Percentiles rank a stretch among this genome's conserved stretches.
These are phyloP conservation scores for Encarsia formosa DNA, from an alignment of 2,888 invertebrate genomes.

Conservation along the genomic window DNA sequence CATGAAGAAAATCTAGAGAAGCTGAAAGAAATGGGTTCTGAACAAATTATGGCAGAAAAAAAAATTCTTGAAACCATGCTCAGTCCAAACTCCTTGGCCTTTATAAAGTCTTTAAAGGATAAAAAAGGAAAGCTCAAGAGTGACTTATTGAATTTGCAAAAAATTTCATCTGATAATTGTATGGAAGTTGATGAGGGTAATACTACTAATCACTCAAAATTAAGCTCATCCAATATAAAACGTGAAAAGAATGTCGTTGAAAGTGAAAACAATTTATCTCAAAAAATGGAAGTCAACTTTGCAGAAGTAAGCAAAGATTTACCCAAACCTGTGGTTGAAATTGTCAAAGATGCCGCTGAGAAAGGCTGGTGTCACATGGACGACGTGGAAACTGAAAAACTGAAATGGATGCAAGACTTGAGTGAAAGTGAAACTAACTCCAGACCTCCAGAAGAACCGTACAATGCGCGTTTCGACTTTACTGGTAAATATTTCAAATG, in stretches of 20 bases:
- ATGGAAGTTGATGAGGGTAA: slow-evolving; percentile 19
- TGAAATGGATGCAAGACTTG: slow-evolving; percentile 83
- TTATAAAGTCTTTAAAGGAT: slow-evolving; percentile 56
- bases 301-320: slow-evolving; percentile 15
- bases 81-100: slow-evolving; percentile 66
- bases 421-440: slow-evolving; percentile 52
- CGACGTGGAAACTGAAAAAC: slow-evolving; percentile 78
- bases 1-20: slow-evolving; percentile 70
- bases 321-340: slow-evolving; percentile 37
- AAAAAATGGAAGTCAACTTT: slow-evolving; percentile 30
- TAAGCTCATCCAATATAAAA: slow-evolving; percentile 1
- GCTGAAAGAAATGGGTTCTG: slow-evolving; percentile 65
- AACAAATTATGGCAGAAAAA: slow-evolving; percentile 73
- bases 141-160: too few relatives aligned
- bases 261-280: slow-evolving; percentile 4
- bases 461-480: slow-evolving; percentile 81
- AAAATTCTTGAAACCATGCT: slow-evolving; percentile 62
- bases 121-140: slow-evolving; percentile 31
- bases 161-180: slow-evolving; percentile 26
- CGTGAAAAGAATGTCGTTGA: slow-evolving; percentile 3
- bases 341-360: slow-evolving; percentile 52
- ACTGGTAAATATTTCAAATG: slow-evolving; percentile 56
- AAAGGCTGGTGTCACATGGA: slow-evolving; percentile 83
- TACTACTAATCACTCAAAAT: neutral
- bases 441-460: slow-evolving; percentile 56